phyloP scores from a whole-genome alignment of 2,113 vertebrate species.

The Thalassarche chlororhynchos region DNA sequence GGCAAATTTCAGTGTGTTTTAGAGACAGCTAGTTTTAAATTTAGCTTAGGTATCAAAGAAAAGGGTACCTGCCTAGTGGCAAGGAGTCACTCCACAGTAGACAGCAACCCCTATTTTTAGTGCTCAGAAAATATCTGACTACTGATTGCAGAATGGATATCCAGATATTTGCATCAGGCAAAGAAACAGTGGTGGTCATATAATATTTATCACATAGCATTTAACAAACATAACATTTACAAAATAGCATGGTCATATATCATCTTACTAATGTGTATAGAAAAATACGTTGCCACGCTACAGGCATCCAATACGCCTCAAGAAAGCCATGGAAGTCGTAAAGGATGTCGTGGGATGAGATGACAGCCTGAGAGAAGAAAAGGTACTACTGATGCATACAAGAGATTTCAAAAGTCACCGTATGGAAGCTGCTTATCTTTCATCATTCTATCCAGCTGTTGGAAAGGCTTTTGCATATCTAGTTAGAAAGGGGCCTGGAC shows the following conservation, averaged over 20 bases:
- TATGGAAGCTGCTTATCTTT: not conserved
- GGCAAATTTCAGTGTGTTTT: not conserved
- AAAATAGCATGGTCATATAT: not conserved
- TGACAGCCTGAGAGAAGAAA: not conserved
- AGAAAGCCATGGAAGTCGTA: not conserved
- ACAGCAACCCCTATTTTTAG: not conserved
- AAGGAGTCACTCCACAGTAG: not conserved
- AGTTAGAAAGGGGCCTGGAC: not conserved
- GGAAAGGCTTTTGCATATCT: not conserved
- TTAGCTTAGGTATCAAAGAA: not conserved
- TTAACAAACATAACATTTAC: not conserved
- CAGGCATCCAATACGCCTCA: not conserved
- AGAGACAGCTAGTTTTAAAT: not conserved
- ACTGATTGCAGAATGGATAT: not conserved
- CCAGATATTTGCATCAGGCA: not conserved
- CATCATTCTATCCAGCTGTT: not conserved
- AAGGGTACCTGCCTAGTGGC: not conserved
- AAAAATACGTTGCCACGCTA: not conserved
- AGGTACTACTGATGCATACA: not conserved
- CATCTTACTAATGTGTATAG: not conserved
- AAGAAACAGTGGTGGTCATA: not conserved
- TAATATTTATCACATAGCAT: not conserved
- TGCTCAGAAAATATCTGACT: not conserved
- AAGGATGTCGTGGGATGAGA: not conserved
- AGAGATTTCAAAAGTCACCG: not conserved